These are phyloP conservation scores for Autographa pulchrina DNA, from an alignment of 2,888 invertebrate genomes.

Conservation along the genomic window DNA sequence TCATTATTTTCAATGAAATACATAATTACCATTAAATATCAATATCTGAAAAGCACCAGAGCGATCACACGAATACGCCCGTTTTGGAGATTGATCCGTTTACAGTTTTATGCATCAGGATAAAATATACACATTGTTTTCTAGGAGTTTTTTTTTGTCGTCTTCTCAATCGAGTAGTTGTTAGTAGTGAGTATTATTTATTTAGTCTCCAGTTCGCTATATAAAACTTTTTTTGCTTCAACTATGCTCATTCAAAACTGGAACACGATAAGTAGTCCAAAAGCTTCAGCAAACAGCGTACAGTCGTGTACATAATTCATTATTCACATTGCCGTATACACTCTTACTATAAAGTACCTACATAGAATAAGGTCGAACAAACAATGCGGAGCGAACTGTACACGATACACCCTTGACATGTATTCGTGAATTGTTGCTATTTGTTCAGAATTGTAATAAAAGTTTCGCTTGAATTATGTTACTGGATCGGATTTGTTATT, in stretches of 20 bases:
- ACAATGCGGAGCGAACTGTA: conserved; percentile 17
- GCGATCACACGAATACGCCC: too few species aligned
- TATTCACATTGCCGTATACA: conserved; percentile 43
- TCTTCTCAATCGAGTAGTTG: too few species aligned
- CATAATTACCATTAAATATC: too few species aligned
- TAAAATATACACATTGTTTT: too few species aligned
- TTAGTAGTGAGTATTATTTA: not conserved
- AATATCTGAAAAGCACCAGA: too few species aligned
- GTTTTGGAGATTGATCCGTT: too few species aligned
- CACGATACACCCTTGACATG: conserved; percentile 30
- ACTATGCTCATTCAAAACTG: not conserved
- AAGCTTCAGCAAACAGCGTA: conserved; percentile 36
- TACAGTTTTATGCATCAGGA: too few species aligned
- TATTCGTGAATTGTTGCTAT: conserved; percentile 28
- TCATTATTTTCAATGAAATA: too few species aligned
- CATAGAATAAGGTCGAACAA: conserved; percentile 46
- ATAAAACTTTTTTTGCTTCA: not conserved
- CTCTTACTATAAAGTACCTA: conserved; percentile 3
- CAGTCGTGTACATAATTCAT: conserved; percentile 35
- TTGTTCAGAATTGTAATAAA: conserved; percentile 6
- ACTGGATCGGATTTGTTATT: conserved; percentile 7
- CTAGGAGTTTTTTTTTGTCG: too few species aligned
- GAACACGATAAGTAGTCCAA: not conserved
- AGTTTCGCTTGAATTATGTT: conserved; percentile 13
- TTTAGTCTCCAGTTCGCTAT: not conserved